A percentile compares a stretch with the other conserved stretches of the same genome.
These are phyloP conservation scores for Eulithis prunata DNA, from an alignment of 2,888 invertebrate genomes.

Conservation along the genomic window DNA sequence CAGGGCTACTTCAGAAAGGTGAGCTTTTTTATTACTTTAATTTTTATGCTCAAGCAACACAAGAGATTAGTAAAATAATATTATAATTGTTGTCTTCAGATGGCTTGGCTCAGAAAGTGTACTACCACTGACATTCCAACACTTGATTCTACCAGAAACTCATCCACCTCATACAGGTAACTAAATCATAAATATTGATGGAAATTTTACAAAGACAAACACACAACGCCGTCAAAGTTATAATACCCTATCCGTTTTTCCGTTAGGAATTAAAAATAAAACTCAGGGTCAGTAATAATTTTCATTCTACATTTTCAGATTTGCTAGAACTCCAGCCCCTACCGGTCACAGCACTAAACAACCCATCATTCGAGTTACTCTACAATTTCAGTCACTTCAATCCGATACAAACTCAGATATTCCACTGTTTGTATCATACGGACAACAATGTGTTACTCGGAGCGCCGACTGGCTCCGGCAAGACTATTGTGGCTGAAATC, in stretches of 20 bases:
- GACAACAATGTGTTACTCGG: slow-evolving; percentile 97
- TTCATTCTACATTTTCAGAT: slow-evolving; percentile 18
- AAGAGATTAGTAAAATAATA: neutral
- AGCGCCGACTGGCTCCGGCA: slow-evolving; percentile 98
- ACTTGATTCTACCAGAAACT: slow-evolving; percentile 94
- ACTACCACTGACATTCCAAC: slow-evolving; percentile 89
- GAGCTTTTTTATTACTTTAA: slow-evolving; percentile 4
- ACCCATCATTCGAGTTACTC: slow-evolving; percentile 90
- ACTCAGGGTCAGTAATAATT: too few species aligned
- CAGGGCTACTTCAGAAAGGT: slow-evolving; percentile 93
- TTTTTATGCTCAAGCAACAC: too few species aligned
- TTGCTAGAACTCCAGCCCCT: slow-evolving; percentile 95
- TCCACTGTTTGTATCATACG: slow-evolving; percentile 97
- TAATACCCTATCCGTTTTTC: too few species aligned
- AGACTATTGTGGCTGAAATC: slow-evolving; percentile 98
- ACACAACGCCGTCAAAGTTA: too few species aligned
- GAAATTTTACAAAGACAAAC: too few species aligned
- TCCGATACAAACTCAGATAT: slow-evolving; percentile 99
- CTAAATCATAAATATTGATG: neutral
- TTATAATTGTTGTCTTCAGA: slow-evolving; percentile 52
- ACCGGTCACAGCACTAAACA: slow-evolving; percentile 92
- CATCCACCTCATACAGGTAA: slow-evolving; percentile 96
- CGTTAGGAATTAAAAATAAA: too few species aligned
- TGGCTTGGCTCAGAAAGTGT: slow-evolving; percentile 86
- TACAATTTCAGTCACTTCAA: slow-evolving; percentile 98